Evolutionary conservation across 2,888 invertebrate genomes (phyloP).

Genomic region (Vanessa cardui): DNA sequence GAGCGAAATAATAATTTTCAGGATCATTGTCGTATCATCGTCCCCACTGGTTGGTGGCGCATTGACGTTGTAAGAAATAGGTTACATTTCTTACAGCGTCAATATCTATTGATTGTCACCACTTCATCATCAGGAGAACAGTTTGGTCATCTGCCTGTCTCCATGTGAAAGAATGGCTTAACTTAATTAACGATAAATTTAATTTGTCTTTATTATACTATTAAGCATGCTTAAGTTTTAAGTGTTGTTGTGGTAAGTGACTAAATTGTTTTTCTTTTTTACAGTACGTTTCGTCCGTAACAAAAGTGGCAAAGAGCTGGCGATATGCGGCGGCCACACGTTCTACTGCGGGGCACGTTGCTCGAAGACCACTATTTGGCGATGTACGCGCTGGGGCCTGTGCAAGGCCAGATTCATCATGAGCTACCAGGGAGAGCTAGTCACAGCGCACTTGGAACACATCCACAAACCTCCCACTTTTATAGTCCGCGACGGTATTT

Average conservation of each 20-base stretch:
- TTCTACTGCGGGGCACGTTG: slow-evolving; percentile 45
- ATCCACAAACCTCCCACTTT: slow-evolving; percentile 41
- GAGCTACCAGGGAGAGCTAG: slow-evolving; percentile 27
- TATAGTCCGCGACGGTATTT: slow-evolving; percentile 43
- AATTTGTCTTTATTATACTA: background rate
- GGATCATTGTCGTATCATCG: too few relatives aligned
- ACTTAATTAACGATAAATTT: too few relatives aligned
- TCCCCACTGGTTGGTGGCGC: too few relatives aligned
- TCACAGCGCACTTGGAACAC: slow-evolving; percentile 39
- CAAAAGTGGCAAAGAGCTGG: slow-evolving; percentile 46
- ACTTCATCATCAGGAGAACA: too few relatives aligned
- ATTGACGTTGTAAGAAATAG: too few relatives aligned
- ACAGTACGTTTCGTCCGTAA: slow-evolving; percentile 45
- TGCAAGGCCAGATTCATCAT: slow-evolving; percentile 46
- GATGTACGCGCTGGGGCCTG: slow-evolving; percentile 44
- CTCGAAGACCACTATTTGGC: slow-evolving; percentile 44
- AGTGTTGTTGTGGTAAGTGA: background rate
- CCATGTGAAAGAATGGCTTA: too few relatives aligned
- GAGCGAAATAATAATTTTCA: too few relatives aligned
- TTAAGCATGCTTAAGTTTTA: background rate
- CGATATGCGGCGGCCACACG: slow-evolving; percentile 47
- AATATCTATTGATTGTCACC: too few relatives aligned
- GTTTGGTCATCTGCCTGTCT: too few relatives aligned
- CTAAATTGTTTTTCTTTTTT: slow-evolving; percentile 26
- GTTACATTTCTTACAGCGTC: too few relatives aligned